Evolutionary conservation across 53 echinoderm and acorn worm genomes (phyloP).

Genomic region (Luidia sarsii): DNA sequence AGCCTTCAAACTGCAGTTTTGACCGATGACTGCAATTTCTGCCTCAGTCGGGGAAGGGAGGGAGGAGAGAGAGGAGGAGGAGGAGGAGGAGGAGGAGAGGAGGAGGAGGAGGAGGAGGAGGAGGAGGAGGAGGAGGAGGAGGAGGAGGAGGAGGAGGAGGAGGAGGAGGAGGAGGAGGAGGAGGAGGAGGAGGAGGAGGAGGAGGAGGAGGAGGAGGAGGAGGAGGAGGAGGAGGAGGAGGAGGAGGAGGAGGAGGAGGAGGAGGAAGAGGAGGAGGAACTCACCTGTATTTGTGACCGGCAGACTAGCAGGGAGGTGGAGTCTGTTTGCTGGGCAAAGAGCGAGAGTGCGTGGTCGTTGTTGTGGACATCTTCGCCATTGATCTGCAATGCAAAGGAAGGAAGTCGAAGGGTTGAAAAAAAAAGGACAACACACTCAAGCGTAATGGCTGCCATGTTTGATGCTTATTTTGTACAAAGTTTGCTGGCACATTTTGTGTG

Average conservation of each 20-base stretch:
- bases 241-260: background rate
- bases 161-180: background rate
- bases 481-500: too few species aligned
- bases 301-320: slow-evolving; percentile 86
- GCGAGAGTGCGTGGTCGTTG: slow-evolving; percentile 90
- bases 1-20: too few species aligned
- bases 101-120: background rate
- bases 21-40: too few species aligned
- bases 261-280: slow-evolving; percentile 14
- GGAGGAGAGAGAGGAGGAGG: background rate
- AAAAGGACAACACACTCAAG: too few species aligned
- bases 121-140: background rate
- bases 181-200: slow-evolving; percentile 29
- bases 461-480: too few species aligned
- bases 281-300: slow-evolving; percentile 97
- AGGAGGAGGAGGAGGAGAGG: background rate
- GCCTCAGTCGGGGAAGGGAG: too few species aligned
- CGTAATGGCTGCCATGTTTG: too few species aligned
- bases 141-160: slow-evolving; percentile 1
- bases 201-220: background rate
- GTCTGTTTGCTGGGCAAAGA: slow-evolving; percentile 82
- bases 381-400: too few species aligned
- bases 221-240: background rate
- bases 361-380: slow-evolving; percentile 97
- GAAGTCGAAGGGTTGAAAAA: too few species aligned